Evolutionary conservation across 2,797 vertebrate genomes (phyloP), one percentile per base, ranked within the genome.

Genomic region (Discoglossus pictus): DNA sequence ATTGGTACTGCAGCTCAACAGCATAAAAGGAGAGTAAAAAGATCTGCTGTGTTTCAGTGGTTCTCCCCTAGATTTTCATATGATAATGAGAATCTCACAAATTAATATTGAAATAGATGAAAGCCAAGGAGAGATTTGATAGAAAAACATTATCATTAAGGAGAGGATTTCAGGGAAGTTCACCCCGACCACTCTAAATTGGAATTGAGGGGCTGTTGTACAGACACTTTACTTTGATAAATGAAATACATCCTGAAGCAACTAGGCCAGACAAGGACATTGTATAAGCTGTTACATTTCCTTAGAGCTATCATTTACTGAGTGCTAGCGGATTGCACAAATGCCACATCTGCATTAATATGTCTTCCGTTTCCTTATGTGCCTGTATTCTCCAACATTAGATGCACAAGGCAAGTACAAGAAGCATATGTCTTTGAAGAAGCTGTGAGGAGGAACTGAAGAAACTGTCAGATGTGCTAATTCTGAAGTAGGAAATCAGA

Each of bases 51-150:
- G 89, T 86, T 90, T 90, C 89, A 83, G 82, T 80, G n/a, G n/a
- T 73, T 65, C 82, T 81, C 43, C 86, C 86, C 86, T 78, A 25
- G 84, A 81, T n/a, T n/a, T n/a, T n/a, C n/a, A n/a, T n/a, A n/a
- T n/a, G 80, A 79, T 93, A 94, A 96, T 93, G 89, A 6, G 2
- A 92, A 95, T 93, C 93, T 90, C 82, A 81, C 85, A 82, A 79
- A 90, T 90, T 93, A 88, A 92, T n/a, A n/a, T n/a, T n/a, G n/a
- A n/a, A n/a, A n/a, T 75, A 86, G 82, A 90, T 80, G 79, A 78
- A 77, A 88, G 83, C 84, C 85, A 87, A 90, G 68, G 74, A 81
- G 67, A 83, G 79, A 80, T 67, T 73, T 79, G 74, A 61, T 81
- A 73, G 73, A 81, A 80, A 80, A 79, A 67, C 65, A 76, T 74